Percentiles rank a stretch among this genome's conserved stretches.
Conservation (phyloP, 35 echinoderm and acorn worm species). For the Heliocidaris tuberculata region DNA sequence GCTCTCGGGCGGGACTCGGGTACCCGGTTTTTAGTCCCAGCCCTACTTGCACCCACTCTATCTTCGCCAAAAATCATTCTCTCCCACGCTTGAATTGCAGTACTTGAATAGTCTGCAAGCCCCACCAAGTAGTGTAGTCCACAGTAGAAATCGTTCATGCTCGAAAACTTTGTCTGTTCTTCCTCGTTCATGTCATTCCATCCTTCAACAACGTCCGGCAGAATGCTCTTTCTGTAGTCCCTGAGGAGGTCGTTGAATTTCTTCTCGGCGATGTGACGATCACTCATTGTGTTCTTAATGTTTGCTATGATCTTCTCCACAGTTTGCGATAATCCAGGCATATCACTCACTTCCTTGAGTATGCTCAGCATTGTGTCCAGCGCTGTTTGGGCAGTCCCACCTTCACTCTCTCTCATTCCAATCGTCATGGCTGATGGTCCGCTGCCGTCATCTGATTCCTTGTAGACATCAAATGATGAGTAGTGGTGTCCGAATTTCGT, state of each 20-base stretch:
- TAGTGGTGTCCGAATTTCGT: slow-evolving; percentile 63
- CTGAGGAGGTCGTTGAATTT: slow-evolving; percentile 48
- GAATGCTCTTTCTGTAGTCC: slow-evolving; percentile 47
- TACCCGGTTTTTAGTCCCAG: too few relatives aligned
- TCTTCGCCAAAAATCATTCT: slow-evolving; percentile 54
- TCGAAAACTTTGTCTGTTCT: slow-evolving; percentile 41
- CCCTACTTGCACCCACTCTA: slow-evolving; percentile 60
- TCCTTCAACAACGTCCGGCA: slow-evolving; percentile 42
- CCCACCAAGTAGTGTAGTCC: slow-evolving; percentile 65
- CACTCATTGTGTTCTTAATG: slow-evolving; percentile 66
- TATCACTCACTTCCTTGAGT: not conserved
- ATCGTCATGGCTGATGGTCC: not conserved
- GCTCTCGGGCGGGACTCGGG: too few relatives aligned
- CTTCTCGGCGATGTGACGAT: slow-evolving; percentile 52
- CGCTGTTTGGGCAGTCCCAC: slow-evolving; percentile 25
- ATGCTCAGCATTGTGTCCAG: slow-evolving; percentile 26
- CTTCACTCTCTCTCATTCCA: slow-evolving; percentile 39
- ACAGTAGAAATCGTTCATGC: slow-evolving; percentile 63
- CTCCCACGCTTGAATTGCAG: slow-evolving; percentile 26
- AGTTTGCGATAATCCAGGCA: not conserved
- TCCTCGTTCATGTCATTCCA: slow-evolving; percentile 51
- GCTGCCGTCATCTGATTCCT: slow-evolving; percentile 49
- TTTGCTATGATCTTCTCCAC: slow-evolving; percentile 44
- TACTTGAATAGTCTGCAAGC: slow-evolving; percentile 49
- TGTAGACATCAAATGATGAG: slow-evolving; percentile 38